phyloP scores from a whole-genome alignment of 1,140 invertebrate genomes.

The Tetraneura akinire region DNA sequence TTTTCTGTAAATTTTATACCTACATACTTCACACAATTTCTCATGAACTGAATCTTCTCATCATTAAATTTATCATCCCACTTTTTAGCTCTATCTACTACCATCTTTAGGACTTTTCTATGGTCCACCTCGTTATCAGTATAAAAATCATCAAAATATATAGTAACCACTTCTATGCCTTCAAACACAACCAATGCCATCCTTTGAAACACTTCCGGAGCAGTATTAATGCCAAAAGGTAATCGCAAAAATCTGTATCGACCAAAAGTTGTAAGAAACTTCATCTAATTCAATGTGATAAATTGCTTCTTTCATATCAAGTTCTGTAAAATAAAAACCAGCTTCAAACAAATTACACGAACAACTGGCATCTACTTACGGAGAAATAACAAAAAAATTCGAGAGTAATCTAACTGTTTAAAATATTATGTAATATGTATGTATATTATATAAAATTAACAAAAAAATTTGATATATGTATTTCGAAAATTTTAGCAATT shows the following conservation, averaged over 20 bases:
- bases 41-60: too few relatives aligned
- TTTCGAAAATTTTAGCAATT: too few relatives aligned
- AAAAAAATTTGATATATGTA: too few relatives aligned
- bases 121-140: slow-evolving; percentile 56
- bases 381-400: too few relatives aligned
- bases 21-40: slow-evolving; percentile 57
- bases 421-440: too few relatives aligned
- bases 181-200: slow-evolving; percentile 12
- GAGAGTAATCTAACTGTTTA: too few relatives aligned
- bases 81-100: slow-evolving; percentile 56
- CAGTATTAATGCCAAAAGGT: slow-evolving; percentile 53
- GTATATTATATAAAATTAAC: too few relatives aligned
- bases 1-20: slow-evolving; percentile 55
- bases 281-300: slow-evolving; percentile 55
- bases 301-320: slow-evolving; percentile 53
- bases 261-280: slow-evolving; percentile 26
- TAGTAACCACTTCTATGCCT: slow-evolving; percentile 10
- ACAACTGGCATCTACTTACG: too few relatives aligned
- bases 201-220: slow-evolving; percentile 19
- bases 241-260: slow-evolving; percentile 52
- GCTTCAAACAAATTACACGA: too few relatives aligned
- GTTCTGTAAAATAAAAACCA: too few relatives aligned
- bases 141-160: slow-evolving; percentile 53
- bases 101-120: slow-evolving; percentile 55
- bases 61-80: slow-evolving; percentile 56